Base-by-base conservation (phyloP, 1,140 invertebrate genomes). In the Augochlora pura region DNA sequence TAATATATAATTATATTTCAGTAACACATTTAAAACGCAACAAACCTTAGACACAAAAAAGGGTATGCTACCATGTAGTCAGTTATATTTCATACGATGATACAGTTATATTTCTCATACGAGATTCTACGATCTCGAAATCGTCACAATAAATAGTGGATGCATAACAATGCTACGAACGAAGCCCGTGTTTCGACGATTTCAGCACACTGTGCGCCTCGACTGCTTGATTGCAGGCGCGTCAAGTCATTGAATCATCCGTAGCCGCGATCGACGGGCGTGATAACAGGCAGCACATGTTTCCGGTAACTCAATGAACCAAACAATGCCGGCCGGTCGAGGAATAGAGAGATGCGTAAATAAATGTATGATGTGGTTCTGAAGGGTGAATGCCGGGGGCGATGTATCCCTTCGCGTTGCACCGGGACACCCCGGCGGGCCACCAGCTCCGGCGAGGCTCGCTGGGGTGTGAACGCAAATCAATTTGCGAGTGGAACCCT, bases 401-500 rank as follows among this genome's bases (percentile, higher is more conserved):
- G 77, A 66, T 60, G 77, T 79, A 79, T 66, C 71, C 70, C 69
- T 32, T 49, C 68, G 63, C 63, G 64, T 52, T 49, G 57, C 65
- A 64, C 59, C 75, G 77, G 86, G 83, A 18, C 80, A 81, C 64
- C 39, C 39, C 67, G 42, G 80, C 71, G 82, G 75, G 77, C 74
- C 77, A 82, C 70, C 46, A 68, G 69, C 72, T 62, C 71, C 69
- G 77, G 14, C 64, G 71, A 86, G 86, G 82, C 87, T 78, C 87
- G 86, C 69, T 88, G 84, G 92, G 92, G 92, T 92, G 92, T 93
- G 92, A 93, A 93, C 91, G 91, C 92, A 93, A 93, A 93, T 93
- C 92, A 93, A 93, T 93, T 93, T 93, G 91, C 90, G 81, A 88
- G 86, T 81, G 71, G 87, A 71, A 76, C 88, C 86, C 87, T 68